Base-by-base conservation (phyloP, 1,140 invertebrate genomes). In the Venturia canescens region DNA sequence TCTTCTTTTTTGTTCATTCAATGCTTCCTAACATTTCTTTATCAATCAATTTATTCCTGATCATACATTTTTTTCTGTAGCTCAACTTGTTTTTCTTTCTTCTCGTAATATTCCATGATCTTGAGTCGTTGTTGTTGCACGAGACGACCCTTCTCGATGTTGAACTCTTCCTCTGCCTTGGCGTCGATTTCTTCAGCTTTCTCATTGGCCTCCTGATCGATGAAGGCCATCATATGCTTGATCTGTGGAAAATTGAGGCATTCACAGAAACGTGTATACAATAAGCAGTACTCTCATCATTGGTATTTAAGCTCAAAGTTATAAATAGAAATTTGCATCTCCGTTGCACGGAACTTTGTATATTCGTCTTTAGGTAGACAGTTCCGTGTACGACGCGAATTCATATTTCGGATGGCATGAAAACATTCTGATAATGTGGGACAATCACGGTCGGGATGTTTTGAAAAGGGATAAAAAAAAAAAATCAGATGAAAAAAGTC, bases 171-270 rank as follows among this genome's bases (percentile, higher is more conserved):
- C 91, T 99, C 99, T 63, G 99, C 98, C 94, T 99, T 99, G 21
- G 98, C 98, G 95, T 99, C 99, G 91, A 99, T 99, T 95, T 99
- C 99, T 93, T 99, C 99, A 60, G 98, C 98, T 93, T 99, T 99
- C 94, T 99, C 99, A 95, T 99, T 99, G 91, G 99, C 99, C 93
- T 99, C 99, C 94, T 99, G 98, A 93, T 99, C 98, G 93, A 99
- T 99, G 94, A 99, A 99, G 93, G 98, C 98, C 97, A 99, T 99
- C 99, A 99, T 99, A 92, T 99, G 99, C 93, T 99, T 98, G 92
- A 99, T 99, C 98, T 99, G 90, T 57, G 18, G 53, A 57, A 57
- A 57, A 57, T 57, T 57, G 21, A 57, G 53, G 21, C 53, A 57
- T 57, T 57, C 53, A 18, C 53, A 57, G 21, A 18, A 23, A 9